Percentiles rank a stretch among this genome's conserved stretches.
phyloP scores from a whole-genome alignment of 2,113 vertebrate genomes.

The Psophia crepitans region DNA sequence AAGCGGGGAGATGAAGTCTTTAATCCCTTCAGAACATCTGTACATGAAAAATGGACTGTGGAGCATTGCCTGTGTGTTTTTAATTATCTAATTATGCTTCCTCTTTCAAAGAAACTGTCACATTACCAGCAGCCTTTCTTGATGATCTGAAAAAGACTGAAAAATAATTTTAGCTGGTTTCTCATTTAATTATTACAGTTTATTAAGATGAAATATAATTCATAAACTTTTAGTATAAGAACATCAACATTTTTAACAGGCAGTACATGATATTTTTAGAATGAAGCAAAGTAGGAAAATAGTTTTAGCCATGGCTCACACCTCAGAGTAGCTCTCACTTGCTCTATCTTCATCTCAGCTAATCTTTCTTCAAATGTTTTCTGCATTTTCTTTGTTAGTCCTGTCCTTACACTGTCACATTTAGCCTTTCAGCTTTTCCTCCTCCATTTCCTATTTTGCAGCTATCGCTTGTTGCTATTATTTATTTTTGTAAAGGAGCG shows the following conservation, averaged over 20 bases:
- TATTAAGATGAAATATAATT: not conserved
- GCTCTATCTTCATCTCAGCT: not conserved
- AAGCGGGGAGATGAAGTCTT: not conserved
- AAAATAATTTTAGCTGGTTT: not conserved
- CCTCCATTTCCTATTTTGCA: not conserved
- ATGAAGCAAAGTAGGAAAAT: not conserved
- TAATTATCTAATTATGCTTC: slow-evolving; percentile 41
- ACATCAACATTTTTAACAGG: not conserved
- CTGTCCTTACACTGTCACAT: not conserved
- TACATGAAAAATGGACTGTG: not conserved
- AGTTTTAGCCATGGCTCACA: not conserved
- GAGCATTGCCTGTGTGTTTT: slow-evolving; percentile 5
- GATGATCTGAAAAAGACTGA: not conserved
- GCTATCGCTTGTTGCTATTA: not conserved
- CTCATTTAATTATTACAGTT: not conserved
- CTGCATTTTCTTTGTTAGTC: not conserved
- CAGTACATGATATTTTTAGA: not conserved
- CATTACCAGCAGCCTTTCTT: not conserved
- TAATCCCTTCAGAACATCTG: slow-evolving; percentile 58
- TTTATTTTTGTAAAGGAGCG: not conserved
- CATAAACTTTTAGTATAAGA: not conserved
- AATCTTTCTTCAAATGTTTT: not conserved
- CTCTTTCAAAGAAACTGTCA: slow-evolving; percentile 60
- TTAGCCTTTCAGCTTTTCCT: not conserved
- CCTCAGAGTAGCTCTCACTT: not conserved